Evolutionary conservation across 2,113 vertebrate genomes (phyloP).

Genomic region (Epinephelus moara): DNA sequence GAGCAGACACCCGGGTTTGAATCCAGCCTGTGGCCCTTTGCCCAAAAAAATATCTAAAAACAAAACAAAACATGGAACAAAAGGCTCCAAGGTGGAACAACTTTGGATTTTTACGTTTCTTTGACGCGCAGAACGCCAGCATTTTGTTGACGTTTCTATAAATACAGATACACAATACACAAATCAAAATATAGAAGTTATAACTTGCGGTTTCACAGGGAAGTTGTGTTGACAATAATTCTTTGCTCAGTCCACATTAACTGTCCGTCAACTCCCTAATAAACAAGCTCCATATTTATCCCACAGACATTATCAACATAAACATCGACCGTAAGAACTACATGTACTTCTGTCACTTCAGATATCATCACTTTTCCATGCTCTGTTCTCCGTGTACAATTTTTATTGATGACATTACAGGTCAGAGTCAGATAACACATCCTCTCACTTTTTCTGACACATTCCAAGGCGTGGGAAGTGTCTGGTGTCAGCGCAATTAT

Average conservation of each 20-base stretch:
- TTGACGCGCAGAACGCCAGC: no score
- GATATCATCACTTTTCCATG: neutral
- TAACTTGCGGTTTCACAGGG: slow-evolving; percentile 4
- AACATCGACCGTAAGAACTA: neutral
- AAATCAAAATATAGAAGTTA: neutral
- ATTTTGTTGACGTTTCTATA: no score
- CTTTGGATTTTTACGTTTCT: no score
- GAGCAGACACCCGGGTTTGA: no score
- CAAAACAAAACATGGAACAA: no score
- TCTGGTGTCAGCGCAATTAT: slow-evolving; percentile 26
- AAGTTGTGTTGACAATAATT: neutral
- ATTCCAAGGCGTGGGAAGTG: slow-evolving; percentile 36
- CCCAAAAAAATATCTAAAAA: no score
- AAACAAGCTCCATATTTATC: neutral
- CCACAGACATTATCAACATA: neutral
- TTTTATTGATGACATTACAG: neutral
- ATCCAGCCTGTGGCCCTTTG: no score
- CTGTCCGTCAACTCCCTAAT: neutral
- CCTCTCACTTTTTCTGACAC: slow-evolving; percentile 44
- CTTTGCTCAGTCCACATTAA: neutral
- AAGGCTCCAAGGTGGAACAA: no score
- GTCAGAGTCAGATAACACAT: slow-evolving; percentile 23
- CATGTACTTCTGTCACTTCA: neutral
- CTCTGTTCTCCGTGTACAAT: neutral
- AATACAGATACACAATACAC: no score